These are phyloP conservation scores for Ibycter americanus DNA, from an alignment of 2,797 vertebrate species.

Conservation along the genomic window DNA sequence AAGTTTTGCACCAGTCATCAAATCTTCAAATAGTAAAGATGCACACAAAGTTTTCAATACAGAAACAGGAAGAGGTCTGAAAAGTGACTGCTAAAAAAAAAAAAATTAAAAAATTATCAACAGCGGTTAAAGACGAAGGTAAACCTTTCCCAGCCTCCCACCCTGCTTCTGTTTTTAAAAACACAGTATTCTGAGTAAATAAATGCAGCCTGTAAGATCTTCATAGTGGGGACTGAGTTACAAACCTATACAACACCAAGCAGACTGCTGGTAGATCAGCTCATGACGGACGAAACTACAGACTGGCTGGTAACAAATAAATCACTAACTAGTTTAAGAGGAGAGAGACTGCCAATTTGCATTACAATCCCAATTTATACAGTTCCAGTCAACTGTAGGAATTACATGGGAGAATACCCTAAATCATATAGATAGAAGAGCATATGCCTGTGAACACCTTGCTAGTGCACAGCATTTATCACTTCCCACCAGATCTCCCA, in stretches of 20 bases:
- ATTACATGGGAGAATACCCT: not conserved
- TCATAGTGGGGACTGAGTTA: not conserved
- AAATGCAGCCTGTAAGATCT: not conserved
- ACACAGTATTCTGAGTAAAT: not conserved
- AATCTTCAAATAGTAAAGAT: not conserved
- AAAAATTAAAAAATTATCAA: not conserved
- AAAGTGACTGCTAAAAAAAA: not conserved
- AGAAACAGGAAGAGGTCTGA: not conserved
- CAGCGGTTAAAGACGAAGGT: not conserved
- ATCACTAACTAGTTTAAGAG: not conserved
- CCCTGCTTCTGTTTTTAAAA: not conserved
- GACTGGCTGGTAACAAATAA: not conserved
- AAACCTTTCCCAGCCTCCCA: not conserved
- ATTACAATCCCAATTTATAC: not conserved
- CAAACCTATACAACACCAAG: not conserved
- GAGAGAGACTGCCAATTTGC: not conserved
- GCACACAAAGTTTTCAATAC: not conserved
- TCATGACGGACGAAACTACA: not conserved
- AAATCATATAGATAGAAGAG: not conserved
- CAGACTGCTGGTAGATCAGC: not conserved
- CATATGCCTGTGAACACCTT: not conserved
- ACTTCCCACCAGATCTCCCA: not conserved
- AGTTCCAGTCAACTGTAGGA: not conserved
- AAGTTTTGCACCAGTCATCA: not conserved
- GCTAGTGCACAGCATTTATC: too few relatives aligned